Evolutionary conservation across 2,888 invertebrate species (phyloP), one percentile per base, ranked within the genome.

Genomic region (Oxyteleia sp.): DNA sequence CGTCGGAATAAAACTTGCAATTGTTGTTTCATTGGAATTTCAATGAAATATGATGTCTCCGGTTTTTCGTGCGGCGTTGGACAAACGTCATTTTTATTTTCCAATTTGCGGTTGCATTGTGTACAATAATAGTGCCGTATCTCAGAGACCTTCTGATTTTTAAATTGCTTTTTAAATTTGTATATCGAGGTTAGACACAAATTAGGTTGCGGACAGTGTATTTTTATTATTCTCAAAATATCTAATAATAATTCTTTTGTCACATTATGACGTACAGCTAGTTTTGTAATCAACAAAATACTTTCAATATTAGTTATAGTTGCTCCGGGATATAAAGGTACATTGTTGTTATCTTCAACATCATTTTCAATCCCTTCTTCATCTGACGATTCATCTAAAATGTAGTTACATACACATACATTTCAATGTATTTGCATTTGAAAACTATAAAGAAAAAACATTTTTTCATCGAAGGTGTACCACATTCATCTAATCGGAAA

Each of bases 121-220:
- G 1, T 8, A 29, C 75, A 82, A 45, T 57, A 82, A 64, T 38
- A 75, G 29, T 75, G 69, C 4, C 47, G 35, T 26, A 8, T 41
- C 15, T 49, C 5, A n/a, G 66, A 47, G 13, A 16, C 15, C 8
- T 8, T 29, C 0, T 41, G 20, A 11, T 75, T 35, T 10, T 18
- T 4, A n/a, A 84, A 75, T 20, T 49, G 59, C 4, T 75, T 63
- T 51, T 80, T 71, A 5, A 79, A 57, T 49, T 61, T 49, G 15
- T 82, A 82, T 15, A 83, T 4, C 10, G 71, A 49, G 15, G 23
- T 75, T 4, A 64, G 13, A 32, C 68, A 82, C 8, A 47, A n/a
- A 38, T 82, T 51, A 0, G 75, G 61, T 43, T 38, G 26, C 4
- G 53, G 26, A 26, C 78, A 83, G 29, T 79, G 78, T 3, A 57